Evolutionary conservation across 2,797 vertebrate genomes (phyloP).

Genomic region (Carapus acus): DNA sequence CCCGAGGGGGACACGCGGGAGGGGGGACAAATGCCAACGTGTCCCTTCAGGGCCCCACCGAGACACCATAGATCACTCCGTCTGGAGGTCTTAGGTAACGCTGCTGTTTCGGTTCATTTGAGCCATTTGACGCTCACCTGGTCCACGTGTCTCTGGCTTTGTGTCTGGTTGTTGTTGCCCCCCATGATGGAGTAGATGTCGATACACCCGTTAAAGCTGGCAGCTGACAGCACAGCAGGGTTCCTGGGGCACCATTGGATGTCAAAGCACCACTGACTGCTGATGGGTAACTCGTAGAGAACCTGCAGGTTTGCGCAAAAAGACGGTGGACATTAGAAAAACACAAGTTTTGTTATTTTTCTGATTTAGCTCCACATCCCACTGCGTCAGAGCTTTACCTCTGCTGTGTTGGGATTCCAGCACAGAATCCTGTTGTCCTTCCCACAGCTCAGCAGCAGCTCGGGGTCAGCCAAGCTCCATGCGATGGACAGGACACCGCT

Average conservation of each 20-base stretch:
- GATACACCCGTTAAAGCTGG: constrained; percentile 88
- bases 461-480: constrained; percentile 92
- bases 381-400: constrained; percentile 70
- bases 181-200: constrained; percentile 96
- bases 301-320: constrained; percentile 69
- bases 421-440: constrained; percentile 96
- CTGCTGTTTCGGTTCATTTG: too few species aligned
- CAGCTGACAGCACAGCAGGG: constrained; percentile 88
- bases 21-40: too few species aligned
- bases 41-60: too few species aligned
- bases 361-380: too few species aligned
- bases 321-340: background rate
- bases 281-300: constrained; percentile 89
- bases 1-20: too few species aligned
- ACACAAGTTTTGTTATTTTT: background rate
- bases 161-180: constrained; percentile 74
- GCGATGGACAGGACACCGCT: constrained; percentile 91
- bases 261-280: constrained; percentile 96
- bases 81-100: too few species aligned
- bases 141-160: constrained; percentile 83
- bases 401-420: constrained; percentile 92
- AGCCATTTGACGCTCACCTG: constrained; percentile 80
- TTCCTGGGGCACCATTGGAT: constrained; percentile 98
- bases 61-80: too few species aligned
- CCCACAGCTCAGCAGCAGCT: constrained; percentile 91